A percentile compares a stretch with the other conserved stretches of the same genome.
Conservation (phyloP, 2,113 vertebrate species). For the Ailurus styani region DNA sequence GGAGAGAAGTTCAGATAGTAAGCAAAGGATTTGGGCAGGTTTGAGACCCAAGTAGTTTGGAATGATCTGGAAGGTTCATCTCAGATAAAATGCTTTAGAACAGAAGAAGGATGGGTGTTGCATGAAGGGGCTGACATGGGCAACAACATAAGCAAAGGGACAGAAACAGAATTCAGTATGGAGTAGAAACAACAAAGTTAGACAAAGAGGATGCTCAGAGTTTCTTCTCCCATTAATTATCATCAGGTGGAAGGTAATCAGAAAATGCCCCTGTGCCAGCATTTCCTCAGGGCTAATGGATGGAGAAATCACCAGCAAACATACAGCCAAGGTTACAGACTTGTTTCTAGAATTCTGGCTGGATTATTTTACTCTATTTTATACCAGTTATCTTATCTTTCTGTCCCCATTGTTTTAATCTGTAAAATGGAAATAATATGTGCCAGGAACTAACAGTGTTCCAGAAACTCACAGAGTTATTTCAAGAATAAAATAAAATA, state of each 20-base stretch:
- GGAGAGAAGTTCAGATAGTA: neutral
- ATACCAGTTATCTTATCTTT: neutral
- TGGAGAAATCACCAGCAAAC: neutral
- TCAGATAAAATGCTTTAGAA: neutral
- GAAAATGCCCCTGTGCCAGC: neutral
- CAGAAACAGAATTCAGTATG: neutral
- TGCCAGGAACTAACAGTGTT: neutral
- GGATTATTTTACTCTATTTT: neutral
- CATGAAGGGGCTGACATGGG: neutral
- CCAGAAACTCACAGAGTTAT: neutral
- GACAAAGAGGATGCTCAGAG: neutral
- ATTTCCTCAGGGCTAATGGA: rapidly evolving
- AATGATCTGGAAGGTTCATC: neutral
- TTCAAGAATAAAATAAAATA: neutral
- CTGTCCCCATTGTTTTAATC: neutral
- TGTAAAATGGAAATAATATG: neutral
- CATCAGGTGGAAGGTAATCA: neutral
- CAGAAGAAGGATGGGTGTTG: neutral
- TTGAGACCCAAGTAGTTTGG: neutral
- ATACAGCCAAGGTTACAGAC: rapidly evolving
- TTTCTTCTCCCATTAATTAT: neutral
- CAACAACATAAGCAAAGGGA: neutral
- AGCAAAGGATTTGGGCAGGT: neutral
- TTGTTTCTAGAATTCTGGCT: neutral
- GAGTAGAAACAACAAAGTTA: neutral